A percentile compares a stretch with the other conserved stretches of the same genome.
phyloP scores from a whole-genome alignment of 2,888 invertebrate genomes.

The Odontocolon sp. region DNA sequence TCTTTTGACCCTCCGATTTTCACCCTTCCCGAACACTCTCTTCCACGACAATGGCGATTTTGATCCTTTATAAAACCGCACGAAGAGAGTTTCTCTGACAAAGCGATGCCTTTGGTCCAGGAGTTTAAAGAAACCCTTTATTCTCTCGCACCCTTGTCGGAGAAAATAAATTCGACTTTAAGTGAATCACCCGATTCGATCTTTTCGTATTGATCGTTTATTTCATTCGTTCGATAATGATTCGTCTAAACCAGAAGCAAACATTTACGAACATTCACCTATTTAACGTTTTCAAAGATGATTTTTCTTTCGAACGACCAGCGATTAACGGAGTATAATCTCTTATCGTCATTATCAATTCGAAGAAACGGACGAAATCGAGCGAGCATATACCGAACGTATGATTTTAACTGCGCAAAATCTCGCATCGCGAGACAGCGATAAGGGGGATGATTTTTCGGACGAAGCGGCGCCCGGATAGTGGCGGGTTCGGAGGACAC shows the following conservation, averaged over 20 bases:
- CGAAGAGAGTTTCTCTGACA: conserved; percentile 7
- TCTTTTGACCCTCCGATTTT: conserved; percentile 8
- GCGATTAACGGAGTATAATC: conserved; percentile 21
- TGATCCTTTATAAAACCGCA: conserved; percentile 28
- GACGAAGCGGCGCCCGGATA: conserved; percentile 44
- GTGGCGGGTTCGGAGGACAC: conserved; percentile 65
- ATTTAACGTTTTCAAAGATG: background rate
- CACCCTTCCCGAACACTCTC: conserved; percentile 17
- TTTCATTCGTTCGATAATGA: conserved; percentile 23
- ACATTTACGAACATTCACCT: conserved; percentile 1
- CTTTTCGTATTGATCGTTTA: conserved; percentile 21
- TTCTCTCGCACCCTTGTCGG: conserved; percentile 18
- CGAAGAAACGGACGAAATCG: conserved; percentile 1
- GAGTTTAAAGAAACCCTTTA: conserved; percentile 23
- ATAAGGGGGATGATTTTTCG: background rate
- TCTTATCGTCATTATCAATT: conserved; percentile 8
- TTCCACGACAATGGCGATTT: conserved; percentile 31
- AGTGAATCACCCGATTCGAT: conserved; percentile 23
- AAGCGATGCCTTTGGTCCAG: conserved; percentile 23
- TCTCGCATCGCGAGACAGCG: background rate
- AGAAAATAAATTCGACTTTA: conserved; percentile 40
- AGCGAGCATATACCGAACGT: conserved; percentile 9
- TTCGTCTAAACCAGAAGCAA: too few relatives aligned
- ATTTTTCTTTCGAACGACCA: background rate
- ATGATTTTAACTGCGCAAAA: background rate